Evolutionary conservation across 2,113 vertebrate genomes (phyloP), one percentile per base, ranked within the genome.

Genomic region (Myotis brandtii): DNA sequence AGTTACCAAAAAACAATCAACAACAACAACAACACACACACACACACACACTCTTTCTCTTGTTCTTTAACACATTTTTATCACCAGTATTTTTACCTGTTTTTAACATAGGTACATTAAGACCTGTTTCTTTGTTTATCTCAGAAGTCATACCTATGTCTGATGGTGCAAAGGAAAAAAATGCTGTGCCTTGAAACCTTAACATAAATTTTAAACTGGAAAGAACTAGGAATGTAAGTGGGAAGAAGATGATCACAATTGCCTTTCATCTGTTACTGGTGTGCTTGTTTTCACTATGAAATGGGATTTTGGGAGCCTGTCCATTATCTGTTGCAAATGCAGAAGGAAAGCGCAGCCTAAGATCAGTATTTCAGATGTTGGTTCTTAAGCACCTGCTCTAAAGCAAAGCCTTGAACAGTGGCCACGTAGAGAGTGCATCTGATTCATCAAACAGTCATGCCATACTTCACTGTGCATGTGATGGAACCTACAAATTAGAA

Each of bases 401-500:
- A 43, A 80, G 18, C 8, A 30, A 50, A 17, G 25, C 16, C 72
- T 16, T 2, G 12, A 62, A 27, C 30, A 16, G 59, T 2, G 13
- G 18, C 9, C 37, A 4, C 34, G 4, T 52, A 32, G 8, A 2
- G n/a, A 70, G 37, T 1, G 4, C 27, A 6, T 9, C 18, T 3
- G 4, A 5, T 14, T 62, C 9, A 13, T 16, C n/a, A 3, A 10
- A 3, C 40, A 32, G 17, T 1, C 0, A 4, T 4, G 11, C 7
- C 1, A 2, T 18, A 34, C 14, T 43, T 86, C 9, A 1, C 40
- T n/a, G 27, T 16, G 27, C 2, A 0, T 4, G 17, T 12, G 27
- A 0, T 1, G 4, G 8, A 0, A 5, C 7, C 1, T 1, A 5
- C 9, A 23, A 25, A 11, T 12, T 0, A n/a, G 54, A 17, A 6